These are phyloP conservation scores for Platichthys flesus DNA, from an alignment of 2,113 vertebrate genomes.

Conservation along the genomic window DNA sequence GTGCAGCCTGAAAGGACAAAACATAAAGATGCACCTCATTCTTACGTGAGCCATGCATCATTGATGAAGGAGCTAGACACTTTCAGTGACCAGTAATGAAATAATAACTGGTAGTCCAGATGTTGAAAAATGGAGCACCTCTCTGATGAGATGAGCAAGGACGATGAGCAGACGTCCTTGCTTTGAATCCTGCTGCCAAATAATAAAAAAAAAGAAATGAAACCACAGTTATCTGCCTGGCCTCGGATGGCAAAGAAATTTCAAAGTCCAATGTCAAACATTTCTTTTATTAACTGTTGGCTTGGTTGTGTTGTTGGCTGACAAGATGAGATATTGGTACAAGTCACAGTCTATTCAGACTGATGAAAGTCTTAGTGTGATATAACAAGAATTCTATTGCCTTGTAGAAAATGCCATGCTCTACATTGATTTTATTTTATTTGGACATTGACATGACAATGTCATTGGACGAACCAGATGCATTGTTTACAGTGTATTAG, in stretches of 20 bases:
- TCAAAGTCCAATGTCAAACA: slow-evolving; percentile 24
- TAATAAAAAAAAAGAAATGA: not conserved
- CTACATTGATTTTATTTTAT: too few relatives aligned
- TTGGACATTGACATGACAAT: too few relatives aligned
- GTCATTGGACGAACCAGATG: too few relatives aligned
- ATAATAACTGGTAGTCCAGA: slow-evolving; percentile 60
- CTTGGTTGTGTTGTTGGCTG: slow-evolving; percentile 5
- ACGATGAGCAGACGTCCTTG: slow-evolving; percentile 73
- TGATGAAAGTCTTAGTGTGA: not conserved
- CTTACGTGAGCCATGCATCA: slow-evolving; percentile 21
- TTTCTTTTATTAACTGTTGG: not conserved
- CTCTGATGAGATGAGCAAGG: slow-evolving; percentile 74
- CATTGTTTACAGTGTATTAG: too few relatives aligned
- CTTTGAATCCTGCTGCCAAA: slow-evolving; percentile 50
- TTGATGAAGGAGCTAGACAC: slow-evolving; percentile 18
- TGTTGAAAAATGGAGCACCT: slow-evolving; percentile 68
- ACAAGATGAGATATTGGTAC: not conserved
- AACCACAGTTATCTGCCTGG: not conserved
- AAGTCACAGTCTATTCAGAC: not conserved
- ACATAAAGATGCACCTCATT: not conserved
- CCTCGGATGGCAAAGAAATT: slow-evolving; percentile 30
- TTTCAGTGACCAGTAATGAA: slow-evolving; percentile 60
- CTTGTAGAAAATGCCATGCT: not conserved
- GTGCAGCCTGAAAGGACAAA: slow-evolving; percentile 6
- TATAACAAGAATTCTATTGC: not conserved